A percentile compares a stretch with the other conserved stretches of the same genome.
Conservation (phyloP, 2,797 vertebrate genomes). For the Myotis pilosus region DNA sequence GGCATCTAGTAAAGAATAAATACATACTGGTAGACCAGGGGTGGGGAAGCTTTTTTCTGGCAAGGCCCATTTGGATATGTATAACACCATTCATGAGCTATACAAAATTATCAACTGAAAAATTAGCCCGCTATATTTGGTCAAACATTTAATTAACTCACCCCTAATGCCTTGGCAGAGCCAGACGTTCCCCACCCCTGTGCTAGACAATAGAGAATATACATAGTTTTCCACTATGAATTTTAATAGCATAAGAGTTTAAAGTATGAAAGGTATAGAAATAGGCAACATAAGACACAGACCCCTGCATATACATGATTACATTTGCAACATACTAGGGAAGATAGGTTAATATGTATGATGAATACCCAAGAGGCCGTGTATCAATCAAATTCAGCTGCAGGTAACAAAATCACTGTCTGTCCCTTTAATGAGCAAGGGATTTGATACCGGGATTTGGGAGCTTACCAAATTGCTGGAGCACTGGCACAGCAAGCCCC, state of each 20-base stretch:
- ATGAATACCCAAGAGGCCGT: not conserved
- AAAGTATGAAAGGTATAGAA: not conserved
- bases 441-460: not conserved
- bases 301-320: not conserved
- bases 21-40: too few species aligned
- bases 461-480: not conserved
- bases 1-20: too few species aligned
- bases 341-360: not conserved
- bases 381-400: not conserved
- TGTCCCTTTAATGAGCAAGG: conserved; percentile 17
- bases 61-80: too few species aligned
- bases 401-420: not conserved
- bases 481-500: not conserved
- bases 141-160: too few species aligned
- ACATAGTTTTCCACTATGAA: not conserved
- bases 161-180: too few species aligned
- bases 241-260: not conserved
- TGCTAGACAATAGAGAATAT: not conserved
- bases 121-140: too few species aligned
- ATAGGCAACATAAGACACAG: not conserved
- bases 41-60: too few species aligned
- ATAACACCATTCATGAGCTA: too few species aligned
- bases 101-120: too few species aligned
- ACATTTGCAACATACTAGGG: not conserved
- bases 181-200: too few species aligned